phyloP scores from a whole-genome alignment of 2,113 vertebrate species.

The Puffinus mauretanicus region DNA sequence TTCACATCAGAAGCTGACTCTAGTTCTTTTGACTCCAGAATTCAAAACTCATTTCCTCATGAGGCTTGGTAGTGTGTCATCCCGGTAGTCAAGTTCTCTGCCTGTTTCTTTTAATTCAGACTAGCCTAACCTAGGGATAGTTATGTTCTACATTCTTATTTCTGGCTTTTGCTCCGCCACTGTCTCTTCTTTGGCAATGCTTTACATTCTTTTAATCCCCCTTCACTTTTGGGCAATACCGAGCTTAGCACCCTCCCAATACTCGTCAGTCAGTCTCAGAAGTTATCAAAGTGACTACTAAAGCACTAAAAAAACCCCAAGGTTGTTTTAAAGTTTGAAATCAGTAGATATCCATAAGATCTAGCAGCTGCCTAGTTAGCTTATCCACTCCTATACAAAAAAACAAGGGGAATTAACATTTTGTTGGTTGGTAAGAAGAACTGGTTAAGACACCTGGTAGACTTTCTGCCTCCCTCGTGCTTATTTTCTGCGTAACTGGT shows the following conservation, averaged over 20 bases:
- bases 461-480: accelerated
- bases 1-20: background rate
- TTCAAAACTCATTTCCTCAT: background rate
- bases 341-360: background rate
- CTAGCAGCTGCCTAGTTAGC: background rate
- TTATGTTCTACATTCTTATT: background rate
- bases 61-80: background rate
- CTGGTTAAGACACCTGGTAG: background rate
- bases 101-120: background rate
- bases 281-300: background rate
- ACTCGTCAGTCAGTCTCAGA: background rate
- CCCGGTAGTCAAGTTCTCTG: background rate
- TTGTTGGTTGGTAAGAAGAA: background rate
- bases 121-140: background rate
- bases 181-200: background rate
- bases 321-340: background rate
- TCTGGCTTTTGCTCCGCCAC: background rate
- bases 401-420: accelerated
- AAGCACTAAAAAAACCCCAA: background rate
- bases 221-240: background rate
- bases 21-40: background rate
- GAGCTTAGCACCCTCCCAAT: background rate
- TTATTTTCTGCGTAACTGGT: background rate
- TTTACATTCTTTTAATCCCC: background rate
- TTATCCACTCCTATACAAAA: background rate